Evolutionary conservation across 2,113 vertebrate species (phyloP).

Genomic region (Megaleporinus macrocephalus): DNA sequence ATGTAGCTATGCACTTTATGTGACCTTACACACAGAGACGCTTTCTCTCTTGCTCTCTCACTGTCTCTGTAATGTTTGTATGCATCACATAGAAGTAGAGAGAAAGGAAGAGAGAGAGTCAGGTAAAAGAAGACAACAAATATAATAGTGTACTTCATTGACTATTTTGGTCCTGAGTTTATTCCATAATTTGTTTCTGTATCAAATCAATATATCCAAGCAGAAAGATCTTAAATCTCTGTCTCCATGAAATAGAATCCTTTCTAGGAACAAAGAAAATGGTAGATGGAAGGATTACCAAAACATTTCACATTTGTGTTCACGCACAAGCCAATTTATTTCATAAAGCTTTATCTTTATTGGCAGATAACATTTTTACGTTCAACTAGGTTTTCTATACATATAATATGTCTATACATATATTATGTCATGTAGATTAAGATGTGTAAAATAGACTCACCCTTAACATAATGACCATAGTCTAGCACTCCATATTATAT

Average conservation of each 20-base stretch:
- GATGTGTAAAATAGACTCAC: no score
- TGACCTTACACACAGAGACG: constrained; percentile 72
- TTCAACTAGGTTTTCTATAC: no score
- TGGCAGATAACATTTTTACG: no score
- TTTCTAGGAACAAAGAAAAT: neutral
- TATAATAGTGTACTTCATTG: neutral
- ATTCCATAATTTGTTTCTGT: neutral
- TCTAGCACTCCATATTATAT: no score
- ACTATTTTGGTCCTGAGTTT: constrained; percentile 2
- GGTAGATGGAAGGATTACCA: neutral
- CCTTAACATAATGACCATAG: no score
- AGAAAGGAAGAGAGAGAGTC: neutral
- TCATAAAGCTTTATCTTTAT: no score
- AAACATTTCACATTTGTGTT: neutral
- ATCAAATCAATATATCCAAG: neutral
- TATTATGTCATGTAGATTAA: no score
- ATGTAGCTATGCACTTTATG: constrained; percentile 76
- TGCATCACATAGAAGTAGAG: constrained; percentile 36
- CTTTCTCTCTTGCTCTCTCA: neutral
- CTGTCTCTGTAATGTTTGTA: neutral
- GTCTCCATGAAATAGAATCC: neutral
- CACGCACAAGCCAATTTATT: no score
- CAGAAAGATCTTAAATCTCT: constrained; percentile 1
- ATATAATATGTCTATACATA: no score
- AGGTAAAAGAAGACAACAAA: constrained; percentile 25